These are phyloP conservation scores for Prolemur simus DNA, from an alignment of 2,113 vertebrate species.

Conservation along the genomic window DNA sequence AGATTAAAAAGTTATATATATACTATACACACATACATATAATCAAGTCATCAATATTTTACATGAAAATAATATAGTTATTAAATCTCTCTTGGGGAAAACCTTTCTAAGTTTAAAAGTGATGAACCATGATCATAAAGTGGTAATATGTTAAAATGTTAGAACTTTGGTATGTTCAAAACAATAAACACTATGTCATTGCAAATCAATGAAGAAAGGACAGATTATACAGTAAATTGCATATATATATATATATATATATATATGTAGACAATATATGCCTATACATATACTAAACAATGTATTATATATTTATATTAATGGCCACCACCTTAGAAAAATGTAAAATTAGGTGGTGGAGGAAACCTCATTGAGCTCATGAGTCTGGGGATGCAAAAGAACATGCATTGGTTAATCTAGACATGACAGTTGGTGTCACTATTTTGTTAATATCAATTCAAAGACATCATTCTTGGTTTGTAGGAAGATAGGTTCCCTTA, in stretches of 20 bases:
- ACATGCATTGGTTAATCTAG: background rate
- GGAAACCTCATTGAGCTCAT: background rate
- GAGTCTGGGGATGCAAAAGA: background rate
- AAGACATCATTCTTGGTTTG: background rate
- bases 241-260: background rate
- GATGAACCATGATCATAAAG: background rate
- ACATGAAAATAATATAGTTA: background rate
- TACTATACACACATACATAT: background rate
- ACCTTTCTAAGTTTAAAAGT: background rate
- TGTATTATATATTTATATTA: background rate
- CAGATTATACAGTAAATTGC: background rate
- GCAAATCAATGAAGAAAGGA: background rate
- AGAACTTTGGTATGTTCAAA: background rate
- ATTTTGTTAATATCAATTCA: background rate
- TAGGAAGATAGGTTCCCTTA: background rate
- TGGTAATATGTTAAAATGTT: background rate
- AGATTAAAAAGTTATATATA: background rate
- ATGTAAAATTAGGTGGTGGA: background rate
- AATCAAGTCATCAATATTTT: background rate
- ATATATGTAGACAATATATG: background rate
- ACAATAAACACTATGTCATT: background rate
- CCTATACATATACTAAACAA: background rate
- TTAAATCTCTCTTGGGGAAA: background rate
- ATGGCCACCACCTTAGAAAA: background rate
- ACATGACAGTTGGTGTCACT: background rate